phyloP scores from a whole-genome alignment of 2,113 vertebrate genomes.

The Podilymbus podiceps region DNA sequence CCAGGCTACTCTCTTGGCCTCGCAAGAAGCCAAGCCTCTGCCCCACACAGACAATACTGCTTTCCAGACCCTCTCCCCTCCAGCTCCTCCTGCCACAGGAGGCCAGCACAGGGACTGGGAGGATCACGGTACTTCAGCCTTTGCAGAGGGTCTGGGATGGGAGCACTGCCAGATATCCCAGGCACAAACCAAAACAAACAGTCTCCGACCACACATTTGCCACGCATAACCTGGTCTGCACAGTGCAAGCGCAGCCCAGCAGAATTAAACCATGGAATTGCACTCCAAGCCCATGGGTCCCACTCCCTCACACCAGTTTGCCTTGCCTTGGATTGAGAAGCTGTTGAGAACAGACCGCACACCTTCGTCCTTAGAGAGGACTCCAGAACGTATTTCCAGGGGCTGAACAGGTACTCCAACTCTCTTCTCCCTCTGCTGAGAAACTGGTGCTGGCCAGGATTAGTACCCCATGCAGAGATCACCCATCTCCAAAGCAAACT shows the following conservation, averaged over 20 bases:
- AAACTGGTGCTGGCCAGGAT: background rate
- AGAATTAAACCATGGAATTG: background rate
- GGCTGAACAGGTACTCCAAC: background rate
- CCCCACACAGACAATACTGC: background rate
- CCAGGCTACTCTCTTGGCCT: background rate
- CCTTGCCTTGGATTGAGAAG: background rate
- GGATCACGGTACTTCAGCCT: background rate
- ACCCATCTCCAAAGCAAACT: background rate
- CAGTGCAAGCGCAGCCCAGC: background rate
- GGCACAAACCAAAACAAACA: background rate
- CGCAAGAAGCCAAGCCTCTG: background rate
- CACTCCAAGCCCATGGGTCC: accelerated
- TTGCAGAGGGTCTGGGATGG: background rate
- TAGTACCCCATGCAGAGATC: accelerated
- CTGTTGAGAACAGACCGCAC: background rate
- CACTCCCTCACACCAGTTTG: background rate
- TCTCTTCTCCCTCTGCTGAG: background rate
- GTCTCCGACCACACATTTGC: background rate
- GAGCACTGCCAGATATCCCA: background rate
- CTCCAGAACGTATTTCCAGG: background rate
- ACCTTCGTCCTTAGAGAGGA: background rate
- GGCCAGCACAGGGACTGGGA: background rate
- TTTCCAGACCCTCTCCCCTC: background rate
- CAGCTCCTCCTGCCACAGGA: background rate
- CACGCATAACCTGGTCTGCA: background rate